These are phyloP conservation scores for Scomber scombrus DNA, from an alignment of 2,113 vertebrate species.

Conservation along the genomic window DNA sequence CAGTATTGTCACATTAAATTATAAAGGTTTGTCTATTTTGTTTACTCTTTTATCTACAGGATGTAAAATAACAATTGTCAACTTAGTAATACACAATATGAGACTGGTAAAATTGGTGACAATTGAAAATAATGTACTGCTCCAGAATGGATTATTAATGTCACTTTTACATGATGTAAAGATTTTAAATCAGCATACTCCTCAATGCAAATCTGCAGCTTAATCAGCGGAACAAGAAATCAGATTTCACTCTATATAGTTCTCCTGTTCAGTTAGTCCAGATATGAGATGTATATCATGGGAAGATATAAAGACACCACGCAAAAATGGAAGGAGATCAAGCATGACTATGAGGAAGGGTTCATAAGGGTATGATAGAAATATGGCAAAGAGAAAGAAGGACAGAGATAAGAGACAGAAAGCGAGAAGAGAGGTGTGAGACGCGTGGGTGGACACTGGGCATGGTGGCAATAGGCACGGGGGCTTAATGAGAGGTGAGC, in stretches of 20 bases:
- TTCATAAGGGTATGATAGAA: slow-evolving; percentile 1
- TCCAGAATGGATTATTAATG: too few relatives aligned
- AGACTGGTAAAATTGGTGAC: too few relatives aligned
- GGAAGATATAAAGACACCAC: slow-evolving; percentile 2
- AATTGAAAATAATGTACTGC: too few relatives aligned
- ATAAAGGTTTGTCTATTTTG: too few relatives aligned
- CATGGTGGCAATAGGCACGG: slow-evolving; percentile 77
- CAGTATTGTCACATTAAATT: not conserved
- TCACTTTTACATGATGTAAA: too few relatives aligned
- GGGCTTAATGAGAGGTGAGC: slow-evolving; percentile 85
- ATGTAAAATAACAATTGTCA: too few relatives aligned
- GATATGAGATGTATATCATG: not conserved
- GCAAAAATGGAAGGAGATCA: slow-evolving; percentile 5
- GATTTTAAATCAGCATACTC: too few relatives aligned
- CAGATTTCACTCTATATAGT: not conserved
- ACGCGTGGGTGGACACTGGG: slow-evolving; percentile 82
- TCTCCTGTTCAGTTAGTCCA: not conserved
- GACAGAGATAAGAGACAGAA: slow-evolving; percentile 64
- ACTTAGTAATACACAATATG: too few relatives aligned
- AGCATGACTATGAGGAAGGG: not conserved
- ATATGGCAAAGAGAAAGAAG: slow-evolving; percentile 53
- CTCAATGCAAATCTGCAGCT: not conserved
- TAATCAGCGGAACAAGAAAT: not conserved
- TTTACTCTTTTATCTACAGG: too few relatives aligned
- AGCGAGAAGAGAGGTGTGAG: slow-evolving; percentile 68